phyloP scores from a whole-genome alignment of 1,140 invertebrate species.

The Formica selysi region DNA sequence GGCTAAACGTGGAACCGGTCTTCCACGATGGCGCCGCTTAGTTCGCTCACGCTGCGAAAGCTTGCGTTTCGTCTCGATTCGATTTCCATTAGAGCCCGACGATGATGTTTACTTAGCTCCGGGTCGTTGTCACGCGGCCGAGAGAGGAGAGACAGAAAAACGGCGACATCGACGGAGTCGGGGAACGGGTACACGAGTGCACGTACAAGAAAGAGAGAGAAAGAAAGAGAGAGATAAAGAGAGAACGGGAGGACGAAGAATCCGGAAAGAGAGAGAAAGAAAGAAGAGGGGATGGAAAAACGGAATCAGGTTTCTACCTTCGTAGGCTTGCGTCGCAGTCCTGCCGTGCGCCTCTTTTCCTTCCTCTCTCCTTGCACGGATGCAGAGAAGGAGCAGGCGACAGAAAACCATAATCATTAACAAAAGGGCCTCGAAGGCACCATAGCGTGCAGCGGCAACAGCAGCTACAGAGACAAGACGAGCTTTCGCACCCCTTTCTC shows the following conservation, averaged over 20 bases:
- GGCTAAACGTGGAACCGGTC: constrained; percentile 66
- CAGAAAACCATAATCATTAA: constrained; percentile 75
- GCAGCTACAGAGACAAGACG: constrained; percentile 66
- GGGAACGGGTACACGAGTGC: constrained; percentile 16
- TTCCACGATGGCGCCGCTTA: constrained; percentile 60
- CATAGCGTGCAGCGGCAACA: constrained; percentile 60
- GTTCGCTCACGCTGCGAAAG: constrained; percentile 42
- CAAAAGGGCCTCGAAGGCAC: constrained; percentile 67
- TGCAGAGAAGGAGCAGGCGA: constrained; percentile 54
- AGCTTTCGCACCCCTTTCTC: constrained; percentile 75
- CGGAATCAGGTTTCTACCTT: constrained; percentile 66
- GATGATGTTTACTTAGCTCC: constrained; percentile 67
- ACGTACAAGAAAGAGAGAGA: background rate
- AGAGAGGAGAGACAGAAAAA: constrained; percentile 49
- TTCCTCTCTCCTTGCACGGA: constrained; percentile 49
- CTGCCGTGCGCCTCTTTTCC: constrained; percentile 46
- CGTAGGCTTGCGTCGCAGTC: constrained; percentile 46
- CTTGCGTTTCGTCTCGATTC: constrained; percentile 54
- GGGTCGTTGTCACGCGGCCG: constrained; percentile 43
- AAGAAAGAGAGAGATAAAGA: background rate
- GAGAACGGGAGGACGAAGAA: background rate
- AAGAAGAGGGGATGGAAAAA: constrained; percentile 67
- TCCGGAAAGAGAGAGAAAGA: constrained; percentile 29
- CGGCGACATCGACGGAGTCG: constrained; percentile 23
- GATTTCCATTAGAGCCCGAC: constrained; percentile 67